A percentile compares a stretch with the other conserved stretches of the same genome.
phyloP scores from a whole-genome alignment of 2,888 invertebrate genomes.

The Ligdia adustata region DNA sequence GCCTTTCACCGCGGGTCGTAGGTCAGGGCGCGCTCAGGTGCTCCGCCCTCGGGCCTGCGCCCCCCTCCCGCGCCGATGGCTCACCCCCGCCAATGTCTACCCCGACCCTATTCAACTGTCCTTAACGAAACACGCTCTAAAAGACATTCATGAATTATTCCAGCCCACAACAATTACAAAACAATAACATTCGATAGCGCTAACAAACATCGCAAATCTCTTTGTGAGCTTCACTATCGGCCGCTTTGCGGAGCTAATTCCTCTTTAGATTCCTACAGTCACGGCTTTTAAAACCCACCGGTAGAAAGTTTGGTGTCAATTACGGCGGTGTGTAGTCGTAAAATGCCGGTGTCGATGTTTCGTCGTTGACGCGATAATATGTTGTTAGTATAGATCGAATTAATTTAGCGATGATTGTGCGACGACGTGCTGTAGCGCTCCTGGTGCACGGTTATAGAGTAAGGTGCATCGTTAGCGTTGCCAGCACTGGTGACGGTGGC shows the following conservation, averaged over 20 bases:
- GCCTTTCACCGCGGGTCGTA: conserved; percentile 83
- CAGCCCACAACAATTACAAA: conserved; percentile 77
- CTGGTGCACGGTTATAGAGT: conserved; percentile 58
- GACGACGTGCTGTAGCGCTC: too few species aligned
- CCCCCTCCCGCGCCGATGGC: conserved; percentile 43
- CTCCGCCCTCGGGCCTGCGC: conserved; percentile 66
- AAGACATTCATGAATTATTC: conserved; percentile 80
- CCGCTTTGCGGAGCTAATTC: conserved; percentile 36
- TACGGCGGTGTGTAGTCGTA: conserved; percentile 30
- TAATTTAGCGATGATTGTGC: conserved; percentile 61
- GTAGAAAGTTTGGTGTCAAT: conserved; percentile 48
- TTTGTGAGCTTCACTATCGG: conserved; percentile 59
- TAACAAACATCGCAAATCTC: conserved; percentile 69
- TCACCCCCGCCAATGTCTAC: conserved; percentile 58
- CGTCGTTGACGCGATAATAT: conserved; percentile 63
- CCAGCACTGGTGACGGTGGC: conserved; percentile 51
- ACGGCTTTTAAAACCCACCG: conserved; percentile 38
- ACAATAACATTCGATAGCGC: conserved; percentile 76
- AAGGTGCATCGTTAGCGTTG: conserved; percentile 75
- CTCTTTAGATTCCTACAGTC: conserved; percentile 40
- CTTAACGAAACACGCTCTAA: conserved; percentile 69
- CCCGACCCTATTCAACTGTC: conserved; percentile 81
- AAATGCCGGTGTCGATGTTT: conserved; percentile 50
- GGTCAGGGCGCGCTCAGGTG: conserved; percentile 84
- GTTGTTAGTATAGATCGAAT: conserved; percentile 69